A percentile compares a stretch with the other conserved stretches of the same genome.
phyloP scores from a whole-genome alignment of 2,797 vertebrate species.

The Danio tinwini region DNA sequence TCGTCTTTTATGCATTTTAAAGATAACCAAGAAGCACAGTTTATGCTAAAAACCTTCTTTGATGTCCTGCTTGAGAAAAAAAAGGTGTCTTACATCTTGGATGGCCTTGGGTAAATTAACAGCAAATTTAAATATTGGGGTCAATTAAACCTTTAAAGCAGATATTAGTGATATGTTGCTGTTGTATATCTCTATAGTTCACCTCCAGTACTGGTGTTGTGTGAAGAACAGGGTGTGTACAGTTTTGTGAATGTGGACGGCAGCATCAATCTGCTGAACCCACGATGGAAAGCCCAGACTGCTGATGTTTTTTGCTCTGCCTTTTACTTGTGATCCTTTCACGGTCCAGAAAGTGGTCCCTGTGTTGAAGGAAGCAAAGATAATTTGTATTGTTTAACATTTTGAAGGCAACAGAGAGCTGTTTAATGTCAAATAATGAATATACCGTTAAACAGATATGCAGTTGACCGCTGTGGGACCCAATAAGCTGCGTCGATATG shows the following conservation, averaged over 20 bases:
- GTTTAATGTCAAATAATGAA: neutral
- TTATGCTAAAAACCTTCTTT: no score
- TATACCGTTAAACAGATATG: constrained; percentile 80
- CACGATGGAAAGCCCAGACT: constrained; percentile 77
- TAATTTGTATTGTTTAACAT: neutral
- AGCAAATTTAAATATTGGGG: no score
- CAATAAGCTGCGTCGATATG: constrained; percentile 79
- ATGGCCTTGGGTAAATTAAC: no score
- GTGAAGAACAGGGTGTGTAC: constrained; percentile 80
- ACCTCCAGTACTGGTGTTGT: constrained; percentile 82
- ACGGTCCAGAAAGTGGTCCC: constrained; percentile 80
- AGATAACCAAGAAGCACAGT: no score
- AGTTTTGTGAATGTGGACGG: constrained; percentile 75
- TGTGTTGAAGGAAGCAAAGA: constrained; percentile 39
- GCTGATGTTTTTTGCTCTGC: constrained; percentile 71
- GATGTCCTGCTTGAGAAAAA: no score
- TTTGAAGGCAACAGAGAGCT: neutral
- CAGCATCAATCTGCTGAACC: constrained; percentile 78
- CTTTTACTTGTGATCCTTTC: constrained; percentile 72
- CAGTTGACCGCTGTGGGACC: constrained; percentile 74
- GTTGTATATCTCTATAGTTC: constrained; percentile 32
- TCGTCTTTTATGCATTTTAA: no score
- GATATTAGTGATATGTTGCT: neutral
- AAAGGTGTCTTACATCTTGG: no score
- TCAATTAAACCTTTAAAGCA: neutral